A percentile compares a stretch with the other conserved stretches of the same genome.
Evolutionary conservation across 2,797 vertebrate species (phyloP).

Genomic region (Tachyglossus aculeatus): DNA sequence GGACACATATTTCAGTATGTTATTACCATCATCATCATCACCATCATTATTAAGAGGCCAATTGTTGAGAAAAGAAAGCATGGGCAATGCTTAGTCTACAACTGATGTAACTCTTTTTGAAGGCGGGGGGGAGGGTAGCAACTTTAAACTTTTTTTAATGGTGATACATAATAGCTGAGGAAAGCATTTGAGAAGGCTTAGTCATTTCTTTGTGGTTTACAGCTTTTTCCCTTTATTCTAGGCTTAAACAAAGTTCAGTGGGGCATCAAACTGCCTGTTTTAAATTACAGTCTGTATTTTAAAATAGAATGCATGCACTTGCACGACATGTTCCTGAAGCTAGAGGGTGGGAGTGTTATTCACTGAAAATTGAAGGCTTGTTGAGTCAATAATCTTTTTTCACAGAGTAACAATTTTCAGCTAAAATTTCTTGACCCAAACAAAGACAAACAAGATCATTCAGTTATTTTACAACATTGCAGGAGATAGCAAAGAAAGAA

Average conservation of each 20-base stretch:
- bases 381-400: conserved; percentile 84
- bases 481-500: conserved; percentile 61
- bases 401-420: conserved; percentile 84
- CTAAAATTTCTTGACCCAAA: conserved; percentile 87
- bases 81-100: not conserved
- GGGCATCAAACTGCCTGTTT: conserved; percentile 82
- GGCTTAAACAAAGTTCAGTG: conserved; percentile 85
- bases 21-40: no score
- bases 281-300: conserved; percentile 83
- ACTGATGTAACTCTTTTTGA: conserved; percentile 21
- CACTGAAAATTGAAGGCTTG: conserved; percentile 85
- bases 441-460: conserved; percentile 82
- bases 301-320: conserved; percentile 79
- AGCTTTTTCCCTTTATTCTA: conserved; percentile 75
- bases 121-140: no score
- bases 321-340: conserved; percentile 77
- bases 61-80: not conserved
- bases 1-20: no score
- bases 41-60: no score
- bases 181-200: conserved; percentile 71
- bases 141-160: conserved; percentile 33
- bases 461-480: conserved; percentile 78
- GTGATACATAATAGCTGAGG: conserved; percentile 47
- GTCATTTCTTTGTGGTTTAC: conserved; percentile 74
- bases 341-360: conserved; percentile 81